Evolutionary conservation across 1,140 invertebrate genomes (phyloP).

Genomic region (Trichogramma pretiosum): DNA sequence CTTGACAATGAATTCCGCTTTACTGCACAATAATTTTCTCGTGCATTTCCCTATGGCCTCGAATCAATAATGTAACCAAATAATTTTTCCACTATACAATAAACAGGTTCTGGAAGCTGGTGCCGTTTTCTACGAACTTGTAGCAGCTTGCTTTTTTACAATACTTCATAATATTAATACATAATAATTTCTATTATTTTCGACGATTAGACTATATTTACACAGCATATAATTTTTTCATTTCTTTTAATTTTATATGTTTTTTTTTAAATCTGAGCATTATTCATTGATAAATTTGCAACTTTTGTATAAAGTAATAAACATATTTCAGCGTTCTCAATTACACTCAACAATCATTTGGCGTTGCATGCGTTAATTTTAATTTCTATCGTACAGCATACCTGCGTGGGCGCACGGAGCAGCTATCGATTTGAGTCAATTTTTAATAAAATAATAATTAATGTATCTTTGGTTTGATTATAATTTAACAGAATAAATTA

Average conservation of each 20-base stretch:
- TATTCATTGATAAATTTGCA: too few relatives aligned
- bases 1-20: slow-evolving; percentile 7
- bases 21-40: not conserved
- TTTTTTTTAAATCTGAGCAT: too few relatives aligned
- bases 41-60: slow-evolving; percentile 4
- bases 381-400: too few relatives aligned
- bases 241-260: too few relatives aligned
- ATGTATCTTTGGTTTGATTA: too few relatives aligned
- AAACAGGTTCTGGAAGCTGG: slow-evolving; percentile 39
- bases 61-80: slow-evolving; percentile 6
- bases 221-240: too few relatives aligned
- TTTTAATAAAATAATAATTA: slow-evolving; percentile 8
- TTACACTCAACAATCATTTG: slow-evolving; percentile 41
- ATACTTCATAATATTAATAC: slow-evolving; percentile 19
- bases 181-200: slow-evolving; percentile 5
- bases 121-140: slow-evolving; percentile 33
- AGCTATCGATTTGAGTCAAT: slow-evolving; percentile 36
- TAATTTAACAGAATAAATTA: too few relatives aligned
- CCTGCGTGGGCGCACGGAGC: slow-evolving; percentile 43
- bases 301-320: too few relatives aligned
- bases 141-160: slow-evolving; percentile 40
- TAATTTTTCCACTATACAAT: slow-evolving; percentile 24
- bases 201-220: too few relatives aligned
- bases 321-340: slow-evolving; percentile 44
- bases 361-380: slow-evolving; percentile 48